These are phyloP conservation scores for Oncorhynchus tshawytscha DNA, from an alignment of 2,113 vertebrate species.

Conservation along the genomic window DNA sequence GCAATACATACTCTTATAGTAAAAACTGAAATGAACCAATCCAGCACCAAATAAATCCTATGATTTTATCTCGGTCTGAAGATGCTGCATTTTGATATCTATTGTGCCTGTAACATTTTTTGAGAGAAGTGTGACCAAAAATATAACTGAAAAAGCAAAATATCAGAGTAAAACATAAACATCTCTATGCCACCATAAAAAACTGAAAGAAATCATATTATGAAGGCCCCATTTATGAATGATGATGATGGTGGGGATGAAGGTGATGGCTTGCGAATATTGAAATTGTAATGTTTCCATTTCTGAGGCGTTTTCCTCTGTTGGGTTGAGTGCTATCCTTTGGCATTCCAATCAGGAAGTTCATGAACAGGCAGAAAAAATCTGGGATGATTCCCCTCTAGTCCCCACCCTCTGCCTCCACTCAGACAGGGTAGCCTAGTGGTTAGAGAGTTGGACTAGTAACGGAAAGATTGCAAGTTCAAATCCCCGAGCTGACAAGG, in stretches of 20 bases:
- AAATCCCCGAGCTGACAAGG: too few species aligned
- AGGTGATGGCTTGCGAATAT: constrained; percentile 18
- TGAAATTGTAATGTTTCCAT: constrained; percentile 25
- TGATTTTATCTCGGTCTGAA: too few species aligned
- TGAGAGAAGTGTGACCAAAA: too few species aligned
- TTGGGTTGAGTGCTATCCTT: constrained; percentile 43
- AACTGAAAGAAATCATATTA: neutral
- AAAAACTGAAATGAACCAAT: neutral
- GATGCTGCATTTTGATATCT: too few species aligned
- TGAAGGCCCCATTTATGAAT: neutral
- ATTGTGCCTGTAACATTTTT: too few species aligned
- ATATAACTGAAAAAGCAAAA: too few species aligned
- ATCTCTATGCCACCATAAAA: neutral
- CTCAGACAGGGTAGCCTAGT: neutral
- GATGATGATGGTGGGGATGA: constrained; percentile 23
- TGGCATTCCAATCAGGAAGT: constrained; percentile 61
- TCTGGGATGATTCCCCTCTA: constrained; percentile 40
- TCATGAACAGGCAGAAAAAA: constrained; percentile 50
- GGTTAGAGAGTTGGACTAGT: too few species aligned
- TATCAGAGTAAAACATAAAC: neutral
- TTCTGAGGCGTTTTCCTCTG: constrained; percentile 12
- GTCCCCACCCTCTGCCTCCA: constrained; percentile 1
- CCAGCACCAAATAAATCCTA: neutral
- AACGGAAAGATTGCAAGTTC: too few species aligned
- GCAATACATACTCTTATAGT: neutral